These are phyloP conservation scores for Enteromius treurensis DNA, from an alignment of 2,797 vertebrate genomes.

Conservation along the genomic window DNA sequence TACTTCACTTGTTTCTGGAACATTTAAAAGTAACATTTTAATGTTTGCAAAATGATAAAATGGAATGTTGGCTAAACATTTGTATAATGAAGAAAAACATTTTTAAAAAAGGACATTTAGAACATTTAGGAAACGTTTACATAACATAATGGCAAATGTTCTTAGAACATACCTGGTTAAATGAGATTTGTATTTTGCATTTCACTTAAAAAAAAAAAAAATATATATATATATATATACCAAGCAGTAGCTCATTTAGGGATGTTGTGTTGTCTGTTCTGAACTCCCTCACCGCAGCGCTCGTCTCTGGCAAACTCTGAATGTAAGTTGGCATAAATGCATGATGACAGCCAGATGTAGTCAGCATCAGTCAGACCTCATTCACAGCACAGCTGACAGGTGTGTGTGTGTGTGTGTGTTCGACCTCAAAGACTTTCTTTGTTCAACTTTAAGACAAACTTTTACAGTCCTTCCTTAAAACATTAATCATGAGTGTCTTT, in stretches of 20 bases:
- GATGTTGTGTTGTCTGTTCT: background rate
- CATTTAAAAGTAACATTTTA: background rate
- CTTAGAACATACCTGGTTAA: background rate
- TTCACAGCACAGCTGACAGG: constrained; percentile 30
- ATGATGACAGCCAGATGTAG: constrained; percentile 18
- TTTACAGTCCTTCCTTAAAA: background rate
- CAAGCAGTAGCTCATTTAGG: background rate
- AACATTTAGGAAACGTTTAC: background rate
- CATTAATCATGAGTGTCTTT: background rate
- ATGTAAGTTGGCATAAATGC: background rate
- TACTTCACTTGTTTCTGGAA: background rate
- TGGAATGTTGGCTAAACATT: background rate
- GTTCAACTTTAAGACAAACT: constrained; percentile 5
- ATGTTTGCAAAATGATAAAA: background rate
- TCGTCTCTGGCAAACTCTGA: constrained; percentile 16
- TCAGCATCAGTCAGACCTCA: constrained; percentile 1
- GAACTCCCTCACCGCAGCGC: background rate
- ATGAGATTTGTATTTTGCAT: background rate
- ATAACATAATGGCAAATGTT: background rate
- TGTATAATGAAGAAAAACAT: background rate
- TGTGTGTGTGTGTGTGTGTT: constrained; percentile 51
- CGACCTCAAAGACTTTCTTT: background rate
- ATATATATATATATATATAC: background rate
- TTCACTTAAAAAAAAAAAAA: background rate
- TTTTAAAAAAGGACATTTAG: background rate